Evolutionary conservation across 2,888 invertebrate species (phyloP).

Genomic region (Sphecodes monilicornis): DNA sequence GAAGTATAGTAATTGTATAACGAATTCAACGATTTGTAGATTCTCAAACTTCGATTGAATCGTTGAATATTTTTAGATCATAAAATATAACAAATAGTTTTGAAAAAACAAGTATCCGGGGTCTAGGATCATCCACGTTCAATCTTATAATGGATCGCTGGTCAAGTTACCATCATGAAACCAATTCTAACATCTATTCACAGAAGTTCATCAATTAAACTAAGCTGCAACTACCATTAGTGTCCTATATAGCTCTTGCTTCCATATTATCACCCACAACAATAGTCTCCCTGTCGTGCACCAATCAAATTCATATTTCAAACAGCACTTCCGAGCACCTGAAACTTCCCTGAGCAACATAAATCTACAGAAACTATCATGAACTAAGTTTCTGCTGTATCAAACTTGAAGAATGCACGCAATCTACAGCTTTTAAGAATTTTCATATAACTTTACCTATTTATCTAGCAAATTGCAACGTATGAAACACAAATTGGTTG

Average conservation of each 20-base stretch:
- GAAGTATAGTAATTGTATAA: background rate
- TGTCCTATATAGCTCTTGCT: background rate
- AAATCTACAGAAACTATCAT: background rate
- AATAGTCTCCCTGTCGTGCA: background rate
- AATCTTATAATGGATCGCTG: background rate
- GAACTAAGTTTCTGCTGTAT: background rate
- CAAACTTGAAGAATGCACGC: background rate
- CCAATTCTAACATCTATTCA: background rate
- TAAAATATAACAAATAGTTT: background rate
- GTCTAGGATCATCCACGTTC: background rate
- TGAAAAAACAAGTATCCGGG: background rate
- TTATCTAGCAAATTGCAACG: background rate
- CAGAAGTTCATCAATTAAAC: slow-evolving; percentile 17
- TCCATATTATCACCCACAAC: background rate
- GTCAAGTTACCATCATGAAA: background rate
- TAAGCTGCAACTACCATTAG: slow-evolving; percentile 12
- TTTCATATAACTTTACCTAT: background rate
- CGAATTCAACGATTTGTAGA: background rate
- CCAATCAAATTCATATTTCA: background rate
- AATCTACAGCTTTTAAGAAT: background rate
- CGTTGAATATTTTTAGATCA: no score
- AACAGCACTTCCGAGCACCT: background rate
- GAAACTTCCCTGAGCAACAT: background rate
- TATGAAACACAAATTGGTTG: background rate
- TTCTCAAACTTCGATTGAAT: background rate